Percentiles rank a stretch among this genome's conserved stretches.
phyloP scores from a whole-genome alignment of 2,797 vertebrate genomes.

The Paratrypauchen microcephalus region DNA sequence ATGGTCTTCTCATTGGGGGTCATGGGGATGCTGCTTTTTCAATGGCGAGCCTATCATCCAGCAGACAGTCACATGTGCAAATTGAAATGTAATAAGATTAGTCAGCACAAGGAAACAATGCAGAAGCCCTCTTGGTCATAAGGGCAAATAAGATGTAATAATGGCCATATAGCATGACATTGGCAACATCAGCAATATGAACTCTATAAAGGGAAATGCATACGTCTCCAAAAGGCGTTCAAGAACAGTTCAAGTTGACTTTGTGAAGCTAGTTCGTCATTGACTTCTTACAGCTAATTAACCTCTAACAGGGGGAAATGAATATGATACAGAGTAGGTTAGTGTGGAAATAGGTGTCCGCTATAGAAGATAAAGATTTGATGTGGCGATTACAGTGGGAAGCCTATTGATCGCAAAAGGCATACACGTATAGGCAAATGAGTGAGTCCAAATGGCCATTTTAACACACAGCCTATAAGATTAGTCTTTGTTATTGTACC shows the following conservation, averaged over 20 bases:
- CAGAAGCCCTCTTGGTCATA: slow-evolving; percentile 41
- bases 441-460: not conserved
- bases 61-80: slow-evolving; percentile 75
- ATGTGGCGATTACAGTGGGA: not conserved
- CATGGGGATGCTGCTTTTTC: slow-evolving; percentile 43
- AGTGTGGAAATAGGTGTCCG: slow-evolving; percentile 3
- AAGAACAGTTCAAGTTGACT: slow-evolving; percentile 21
- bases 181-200: slow-evolving; percentile 45
- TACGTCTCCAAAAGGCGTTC: slow-evolving; percentile 12
- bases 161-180: slow-evolving; percentile 47
- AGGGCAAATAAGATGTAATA: slow-evolving; percentile 26
- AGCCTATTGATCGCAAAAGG: not conserved
- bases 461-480: no score
- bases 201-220: slow-evolving; percentile 32
- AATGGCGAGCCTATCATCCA: slow-evolving; percentile 69
- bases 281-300: slow-evolving; percentile 42
- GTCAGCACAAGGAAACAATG: slow-evolving; percentile 65
- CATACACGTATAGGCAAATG: not conserved
- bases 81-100: slow-evolving; percentile 77
- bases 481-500: no score
- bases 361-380: not conserved
- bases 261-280: slow-evolving; percentile 31
- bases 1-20: slow-evolving; percentile 51
- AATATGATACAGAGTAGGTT: slow-evolving; percentile 6
- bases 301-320: slow-evolving; percentile 14